These are phyloP conservation scores for Aphelinus atriplicis DNA, from an alignment of 1,140 invertebrate genomes.

Conservation along the genomic window DNA sequence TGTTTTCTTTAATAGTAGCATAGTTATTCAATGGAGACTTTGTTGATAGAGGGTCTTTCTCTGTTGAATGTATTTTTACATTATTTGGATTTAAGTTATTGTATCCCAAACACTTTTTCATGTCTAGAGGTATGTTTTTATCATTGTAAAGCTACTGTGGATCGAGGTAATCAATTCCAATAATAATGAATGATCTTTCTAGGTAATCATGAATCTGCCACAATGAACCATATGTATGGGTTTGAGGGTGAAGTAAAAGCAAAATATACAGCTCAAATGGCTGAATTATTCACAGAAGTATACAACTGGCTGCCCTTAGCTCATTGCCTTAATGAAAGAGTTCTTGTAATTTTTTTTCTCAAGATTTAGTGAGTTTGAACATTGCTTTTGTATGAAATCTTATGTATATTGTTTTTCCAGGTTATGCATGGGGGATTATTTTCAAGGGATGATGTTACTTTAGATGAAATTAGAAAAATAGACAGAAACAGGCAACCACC, in stretches of 20 bases:
- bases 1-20: slow-evolving; percentile 51
- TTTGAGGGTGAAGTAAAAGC: slow-evolving; percentile 97
- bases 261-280: slow-evolving; percentile 95
- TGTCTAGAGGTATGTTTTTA: slow-evolving; percentile 86
- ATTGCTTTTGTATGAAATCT: slow-evolving; percentile 6
- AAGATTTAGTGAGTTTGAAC: slow-evolving; percentile 3
- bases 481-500: slow-evolving; percentile 96
- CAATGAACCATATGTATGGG: slow-evolving; percentile 99
- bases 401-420: slow-evolving; percentile 52
- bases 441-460: slow-evolving; percentile 86
- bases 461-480: slow-evolving; percentile 89
- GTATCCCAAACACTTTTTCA: slow-evolving; percentile 97
- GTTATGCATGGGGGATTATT: slow-evolving; percentile 97
- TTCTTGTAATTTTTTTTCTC: slow-evolving; percentile 75
- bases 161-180: neutral
- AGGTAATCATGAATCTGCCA: slow-evolving; percentile 98
- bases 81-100: slow-evolving; percentile 97
- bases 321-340: slow-evolving; percentile 92
- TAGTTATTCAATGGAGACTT: slow-evolving; percentile 98
- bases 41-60: slow-evolving; percentile 98
- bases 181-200: slow-evolving; percentile 14
- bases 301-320: slow-evolving; percentile 97
- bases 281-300: slow-evolving; percentile 96
- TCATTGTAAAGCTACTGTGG: neutral
- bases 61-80: slow-evolving; percentile 98